Evolutionary conservation across 2,113 vertebrate genomes (phyloP).

Genomic region (Pagrus major): DNA sequence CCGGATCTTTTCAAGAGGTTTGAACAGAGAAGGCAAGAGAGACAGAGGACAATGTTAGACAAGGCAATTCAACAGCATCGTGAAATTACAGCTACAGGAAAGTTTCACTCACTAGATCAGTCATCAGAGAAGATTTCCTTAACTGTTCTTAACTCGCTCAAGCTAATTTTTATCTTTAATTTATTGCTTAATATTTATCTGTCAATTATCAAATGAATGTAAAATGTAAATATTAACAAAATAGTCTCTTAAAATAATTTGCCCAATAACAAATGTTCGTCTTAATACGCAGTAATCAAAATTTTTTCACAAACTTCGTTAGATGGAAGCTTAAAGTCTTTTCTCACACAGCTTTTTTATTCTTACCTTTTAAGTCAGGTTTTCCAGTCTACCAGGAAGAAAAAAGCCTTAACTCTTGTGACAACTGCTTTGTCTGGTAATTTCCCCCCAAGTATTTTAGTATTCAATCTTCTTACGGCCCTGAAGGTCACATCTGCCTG

Average conservation of each 20-base stretch:
- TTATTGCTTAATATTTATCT: background rate
- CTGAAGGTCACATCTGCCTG: slow-evolving; percentile 38
- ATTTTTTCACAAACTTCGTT: background rate
- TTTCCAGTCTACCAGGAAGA: background rate
- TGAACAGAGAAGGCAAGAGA: background rate
- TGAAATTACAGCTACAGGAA: background rate
- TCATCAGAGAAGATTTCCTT: background rate
- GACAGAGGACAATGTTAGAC: slow-evolving; percentile 4
- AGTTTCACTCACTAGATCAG: background rate
- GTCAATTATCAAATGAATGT: background rate
- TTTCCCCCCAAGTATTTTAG: slow-evolving; percentile 9
- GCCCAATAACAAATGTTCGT: background rate
- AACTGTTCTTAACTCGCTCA: background rate
- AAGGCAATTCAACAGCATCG: background rate
- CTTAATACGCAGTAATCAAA: background rate
- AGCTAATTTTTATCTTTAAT: background rate
- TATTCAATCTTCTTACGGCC: slow-evolving; percentile 17
- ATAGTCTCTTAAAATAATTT: background rate
- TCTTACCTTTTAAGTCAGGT: slow-evolving; percentile 60
- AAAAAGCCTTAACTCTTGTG: background rate
- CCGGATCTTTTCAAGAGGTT: slow-evolving; percentile 33
- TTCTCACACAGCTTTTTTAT: background rate
- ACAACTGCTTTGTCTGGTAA: slow-evolving; percentile 6
- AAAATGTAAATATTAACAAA: background rate
- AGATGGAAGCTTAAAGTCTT: background rate